Base-by-base conservation (phyloP, 2,888 invertebrate genomes). In the Aphodius granarius region DNA sequence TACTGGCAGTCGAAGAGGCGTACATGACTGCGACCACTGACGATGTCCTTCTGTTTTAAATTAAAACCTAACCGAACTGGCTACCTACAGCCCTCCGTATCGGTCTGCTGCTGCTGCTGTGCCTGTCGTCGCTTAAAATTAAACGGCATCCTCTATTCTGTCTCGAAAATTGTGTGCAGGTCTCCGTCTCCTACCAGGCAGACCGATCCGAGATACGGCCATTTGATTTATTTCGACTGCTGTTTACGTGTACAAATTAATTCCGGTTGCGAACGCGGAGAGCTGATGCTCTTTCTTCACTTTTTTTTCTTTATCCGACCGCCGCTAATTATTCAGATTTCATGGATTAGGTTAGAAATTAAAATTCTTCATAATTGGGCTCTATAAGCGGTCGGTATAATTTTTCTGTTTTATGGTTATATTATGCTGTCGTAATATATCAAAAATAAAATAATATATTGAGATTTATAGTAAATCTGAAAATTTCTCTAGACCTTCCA, bases 31-130 rank as follows among this genome's bases (percentile, higher is more conserved):
- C 43, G 3, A 74, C 75, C 70, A 19, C 73, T 75, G 76, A 79
- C 73, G 73, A 76, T 75, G 70, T 62, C 18, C 73, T 75, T 65
- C 17, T 22, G 66, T 78, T 74, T 76, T 78, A 79, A 79, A 79
- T 79, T 23, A 43, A 23, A 43, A 43, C 63, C 13, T 63, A 62
- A 62, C 72, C 18, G n/a, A 21, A 66, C 20, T n/a, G n/a, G 18
- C 68, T 68, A 43, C 43, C 43, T 43, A 43, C 43, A 43, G 43
- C 6, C 43, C 2, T 9, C 43, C 13, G 43, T 9, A 43, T 43
- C 43, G 43, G 13, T n/a, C n/a, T n/a, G n/a, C n/a, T n/a, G n/a
- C n/a, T n/a, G n/a, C n/a, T n/a, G n/a, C n/a, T n/a, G n/a, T n/a
- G n/a, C n/a, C n/a, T 19, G 68, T 68, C 19, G n/a, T 15, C 68